phyloP scores from a whole-genome alignment of 23 tunicate species.

The Ciona savignyi region DNA sequence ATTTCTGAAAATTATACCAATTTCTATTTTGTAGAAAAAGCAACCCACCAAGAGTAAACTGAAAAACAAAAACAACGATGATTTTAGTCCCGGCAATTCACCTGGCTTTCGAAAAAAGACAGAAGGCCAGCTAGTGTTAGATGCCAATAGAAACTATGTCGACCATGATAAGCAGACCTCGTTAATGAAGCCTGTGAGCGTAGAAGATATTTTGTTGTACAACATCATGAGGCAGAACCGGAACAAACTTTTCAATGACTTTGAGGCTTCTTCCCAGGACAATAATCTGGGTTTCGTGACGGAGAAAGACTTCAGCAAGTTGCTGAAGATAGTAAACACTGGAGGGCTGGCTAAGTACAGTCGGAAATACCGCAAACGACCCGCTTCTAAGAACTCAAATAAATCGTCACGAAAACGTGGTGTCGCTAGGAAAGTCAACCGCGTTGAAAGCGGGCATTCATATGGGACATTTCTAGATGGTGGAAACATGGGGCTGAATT shows the following conservation, averaged over 20 bases:
- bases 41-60: too few relatives aligned
- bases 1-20: too few relatives aligned
- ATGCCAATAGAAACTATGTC: background rate
- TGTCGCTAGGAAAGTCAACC: background rate
- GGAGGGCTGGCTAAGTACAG: conserved; percentile 2
- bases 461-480: background rate
- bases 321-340: background rate
- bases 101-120: too few relatives aligned
- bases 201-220: background rate
- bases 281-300: background rate
- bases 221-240: conserved; percentile 12
- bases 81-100: too few relatives aligned
- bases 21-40: too few relatives aligned
- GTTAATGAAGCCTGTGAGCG: background rate
- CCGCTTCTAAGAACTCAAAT: background rate
- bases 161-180: background rate
- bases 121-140: background rate
- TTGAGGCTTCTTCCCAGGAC: conserved; percentile 2
- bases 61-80: too few relatives aligned
- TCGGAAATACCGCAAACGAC: background rate
- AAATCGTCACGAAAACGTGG: background rate
- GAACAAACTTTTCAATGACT: conserved; percentile 27
- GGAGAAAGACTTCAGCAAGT: background rate
- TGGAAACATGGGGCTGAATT: background rate
- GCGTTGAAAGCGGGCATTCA: background rate